Evolutionary conservation across 2,888 invertebrate genomes (phyloP).

Genomic region (Temnothorax unifasciatus): DNA sequence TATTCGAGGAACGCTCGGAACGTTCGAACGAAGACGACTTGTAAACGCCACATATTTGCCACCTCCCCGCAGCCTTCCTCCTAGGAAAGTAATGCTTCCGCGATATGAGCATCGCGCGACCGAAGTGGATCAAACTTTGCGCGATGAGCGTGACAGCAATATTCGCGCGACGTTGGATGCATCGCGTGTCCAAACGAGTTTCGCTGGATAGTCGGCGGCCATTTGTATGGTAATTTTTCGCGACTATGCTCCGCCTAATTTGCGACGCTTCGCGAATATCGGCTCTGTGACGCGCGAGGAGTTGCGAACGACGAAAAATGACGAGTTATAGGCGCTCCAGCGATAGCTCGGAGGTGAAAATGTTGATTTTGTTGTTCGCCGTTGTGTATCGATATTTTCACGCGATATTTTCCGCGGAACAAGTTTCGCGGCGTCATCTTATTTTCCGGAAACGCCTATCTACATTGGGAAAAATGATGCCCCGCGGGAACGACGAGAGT

Average conservation of each 20-base stretch:
- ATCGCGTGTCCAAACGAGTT: constrained; percentile 34
- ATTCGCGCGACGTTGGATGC: constrained; percentile 40
- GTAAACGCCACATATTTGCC: constrained; percentile 62
- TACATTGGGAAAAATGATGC: constrained; percentile 16
- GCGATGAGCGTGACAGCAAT: constrained; percentile 28
- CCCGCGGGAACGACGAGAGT: constrained; percentile 10
- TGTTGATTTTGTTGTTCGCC: constrained; percentile 18
- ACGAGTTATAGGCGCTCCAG: background rate
- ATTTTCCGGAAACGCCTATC: constrained; percentile 42
- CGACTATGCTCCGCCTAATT: constrained; percentile 48
- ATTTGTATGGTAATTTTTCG: constrained; percentile 54
- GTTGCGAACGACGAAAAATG: constrained; percentile 30
- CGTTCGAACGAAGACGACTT: constrained; percentile 66
- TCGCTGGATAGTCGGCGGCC: constrained; percentile 32
- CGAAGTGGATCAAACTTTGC: constrained; percentile 25
- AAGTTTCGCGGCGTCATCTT: constrained; percentile 36
- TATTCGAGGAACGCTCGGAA: constrained; percentile 72
- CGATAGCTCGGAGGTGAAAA: constrained; percentile 47
- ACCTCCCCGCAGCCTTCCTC: background rate
- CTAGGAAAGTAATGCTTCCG: constrained; percentile 17
- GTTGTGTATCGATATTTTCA: constrained; percentile 31
- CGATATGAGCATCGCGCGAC: constrained; percentile 27
- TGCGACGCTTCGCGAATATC: constrained; percentile 33
- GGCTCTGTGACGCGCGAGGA: constrained; percentile 11
- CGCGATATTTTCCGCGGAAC: constrained; percentile 12